A percentile compares a stretch with the other conserved stretches of the same genome.
phyloP scores from a whole-genome alignment of 2,888 invertebrate species.

The Ectemnius lituratus region DNA sequence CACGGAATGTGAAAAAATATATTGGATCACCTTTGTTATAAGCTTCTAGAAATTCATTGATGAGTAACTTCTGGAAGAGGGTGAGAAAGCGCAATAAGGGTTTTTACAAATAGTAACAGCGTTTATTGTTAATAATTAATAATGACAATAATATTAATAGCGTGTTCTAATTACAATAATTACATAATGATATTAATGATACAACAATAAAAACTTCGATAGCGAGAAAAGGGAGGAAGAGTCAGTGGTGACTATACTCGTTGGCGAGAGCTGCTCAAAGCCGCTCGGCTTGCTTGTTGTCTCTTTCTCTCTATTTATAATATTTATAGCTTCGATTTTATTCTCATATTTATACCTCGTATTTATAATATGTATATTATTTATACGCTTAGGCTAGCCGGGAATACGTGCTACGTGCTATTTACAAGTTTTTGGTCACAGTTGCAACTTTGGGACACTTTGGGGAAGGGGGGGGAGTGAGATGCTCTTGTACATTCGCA shows the following conservation, averaged over 20 bases:
- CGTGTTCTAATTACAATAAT: slow-evolving; percentile 77
- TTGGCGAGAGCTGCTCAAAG: slow-evolving; percentile 51
- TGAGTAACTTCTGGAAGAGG: slow-evolving; percentile 7
- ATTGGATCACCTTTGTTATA: slow-evolving; percentile 8
- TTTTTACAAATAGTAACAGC: slow-evolving; percentile 77
- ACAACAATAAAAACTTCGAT: slow-evolving; percentile 75
- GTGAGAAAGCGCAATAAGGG: slow-evolving; percentile 21
- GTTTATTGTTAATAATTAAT: slow-evolving; percentile 75
- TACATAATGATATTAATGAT: slow-evolving; percentile 75
- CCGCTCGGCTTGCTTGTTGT: slow-evolving; percentile 11
- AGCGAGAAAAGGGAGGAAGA: slow-evolving; percentile 66
- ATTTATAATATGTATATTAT: slow-evolving; percentile 65
- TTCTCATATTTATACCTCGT: slow-evolving; percentile 51
- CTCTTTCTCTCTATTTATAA: slow-evolving; percentile 60
- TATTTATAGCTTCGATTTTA: slow-evolving; percentile 61
- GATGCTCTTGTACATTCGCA: slow-evolving; percentile 52
- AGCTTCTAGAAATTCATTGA: slow-evolving; percentile 1
- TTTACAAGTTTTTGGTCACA: slow-evolving; percentile 72
- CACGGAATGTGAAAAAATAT: too few species aligned
- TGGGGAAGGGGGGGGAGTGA: slow-evolving; percentile 58
- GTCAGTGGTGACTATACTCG: slow-evolving; percentile 59
- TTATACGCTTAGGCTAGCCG: slow-evolving; percentile 65
- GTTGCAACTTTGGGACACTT: slow-evolving; percentile 57
- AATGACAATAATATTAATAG: slow-evolving; percentile 74
- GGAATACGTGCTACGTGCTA: slow-evolving; percentile 67